A percentile compares a stretch with the other conserved stretches of the same genome.
These are phyloP conservation scores for Taurulus bubalis DNA, from an alignment of 2,113 vertebrate species.

Conservation along the genomic window DNA sequence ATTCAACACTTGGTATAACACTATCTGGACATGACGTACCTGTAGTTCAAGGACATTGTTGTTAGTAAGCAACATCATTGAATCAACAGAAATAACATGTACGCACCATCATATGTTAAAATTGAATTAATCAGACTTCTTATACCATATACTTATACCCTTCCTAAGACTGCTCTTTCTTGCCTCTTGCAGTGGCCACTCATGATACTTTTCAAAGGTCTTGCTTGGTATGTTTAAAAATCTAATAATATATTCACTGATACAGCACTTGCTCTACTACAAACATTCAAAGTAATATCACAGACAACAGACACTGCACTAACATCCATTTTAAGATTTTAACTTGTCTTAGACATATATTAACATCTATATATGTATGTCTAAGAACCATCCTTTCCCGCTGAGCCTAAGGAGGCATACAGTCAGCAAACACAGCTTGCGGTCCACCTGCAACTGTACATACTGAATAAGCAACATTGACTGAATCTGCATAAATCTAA, in stretches of 20 bases:
- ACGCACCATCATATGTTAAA: not conserved
- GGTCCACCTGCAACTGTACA: constrained; percentile 55
- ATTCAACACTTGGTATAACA: constrained; percentile 19
- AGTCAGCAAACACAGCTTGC: constrained; percentile 66
- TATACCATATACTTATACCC: not conserved
- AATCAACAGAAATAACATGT: not conserved
- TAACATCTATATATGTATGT: constrained; percentile 35
- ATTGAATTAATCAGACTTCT: not conserved
- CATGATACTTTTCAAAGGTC: not conserved
- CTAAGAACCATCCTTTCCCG: not conserved
- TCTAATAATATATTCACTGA: not conserved
- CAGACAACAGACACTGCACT: constrained; percentile 2
- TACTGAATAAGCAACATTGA: constrained; percentile 45
- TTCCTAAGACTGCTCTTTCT: not conserved
- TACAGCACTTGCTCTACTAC: not conserved
- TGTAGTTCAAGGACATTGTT: not conserved
- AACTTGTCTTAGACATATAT: constrained; percentile 16
- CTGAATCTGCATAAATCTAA: constrained; percentile 64
- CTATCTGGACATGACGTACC: constrained; percentile 1
- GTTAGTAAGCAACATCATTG: not conserved
- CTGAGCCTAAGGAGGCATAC: constrained; percentile 11
- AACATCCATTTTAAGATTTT: constrained; percentile 28
- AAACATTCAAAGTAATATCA: constrained; percentile 29
- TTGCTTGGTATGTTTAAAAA: constrained; percentile 19
- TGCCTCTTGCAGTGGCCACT: not conserved